Base-by-base conservation (phyloP, 2,113 vertebrate species). In the Microtus oregoni region DNA sequence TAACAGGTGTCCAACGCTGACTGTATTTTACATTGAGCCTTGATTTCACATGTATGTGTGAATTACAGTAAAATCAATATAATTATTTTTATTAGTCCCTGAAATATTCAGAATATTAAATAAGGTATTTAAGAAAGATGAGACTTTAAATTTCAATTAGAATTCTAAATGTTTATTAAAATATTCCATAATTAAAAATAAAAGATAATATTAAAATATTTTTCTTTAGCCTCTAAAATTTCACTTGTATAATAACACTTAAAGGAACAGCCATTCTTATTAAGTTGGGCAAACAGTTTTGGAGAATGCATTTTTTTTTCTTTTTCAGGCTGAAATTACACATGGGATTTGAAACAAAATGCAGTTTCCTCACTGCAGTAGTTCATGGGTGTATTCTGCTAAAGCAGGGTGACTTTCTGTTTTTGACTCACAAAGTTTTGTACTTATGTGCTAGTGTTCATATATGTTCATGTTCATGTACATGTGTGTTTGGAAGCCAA, bases 51-150 rank as follows among this genome's bases (percentile, higher is more conserved):
- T 73, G n/a, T 81, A 76, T 87, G 90, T 94, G 10, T 89, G 72
- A 93, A 96, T 94, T 90, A 86, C n/a, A 91, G 32, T 14, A 94
- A 94, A 89, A 83, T 90, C 58, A 93, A 35, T 94, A 76, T 32
- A 78, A 19, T 78, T 73, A 61, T 24, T 90, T 93, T 61, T 67
- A 38, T 47, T 77, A 79, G 22, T 90, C 19, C 83, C 28, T 92
- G 35, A 92, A 93, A 87, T 91, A 91, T 55, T n/a, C 79, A 78
- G 10, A 96, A 30, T 95, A 38, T 72, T 12, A 87, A 92, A 90
- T 81, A 30, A 65, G 2, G 6, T 28, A 32, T 87, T 87, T 92
- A 8, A 26, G 72, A 87, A 83, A 96, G 63, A 83, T 86, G 13
- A 86, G 32, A 70, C 5, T 30, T 92, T 76, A 81, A 52, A 68